These are phyloP conservation scores for Climacteris rufus DNA, from an alignment of 2,113 vertebrate species.

Conservation along the genomic window DNA sequence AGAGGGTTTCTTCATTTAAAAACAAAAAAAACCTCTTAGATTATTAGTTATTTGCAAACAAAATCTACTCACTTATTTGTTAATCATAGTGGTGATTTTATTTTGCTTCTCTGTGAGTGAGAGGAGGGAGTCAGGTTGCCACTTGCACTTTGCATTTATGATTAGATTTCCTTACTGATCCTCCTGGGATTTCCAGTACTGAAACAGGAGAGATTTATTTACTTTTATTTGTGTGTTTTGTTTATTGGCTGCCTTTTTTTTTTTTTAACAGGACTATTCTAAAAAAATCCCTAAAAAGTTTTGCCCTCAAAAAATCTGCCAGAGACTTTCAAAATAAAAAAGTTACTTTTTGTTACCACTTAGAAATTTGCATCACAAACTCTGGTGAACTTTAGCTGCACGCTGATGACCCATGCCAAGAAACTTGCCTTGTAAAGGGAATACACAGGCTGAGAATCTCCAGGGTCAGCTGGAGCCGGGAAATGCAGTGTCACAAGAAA, in stretches of 20 bases:
- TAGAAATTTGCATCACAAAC: background rate
- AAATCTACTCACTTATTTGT: background rate
- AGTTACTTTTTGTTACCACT: background rate
- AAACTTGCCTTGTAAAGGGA: background rate
- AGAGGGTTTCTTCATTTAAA: background rate
- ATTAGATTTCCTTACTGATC: background rate
- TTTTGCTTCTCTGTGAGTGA: background rate
- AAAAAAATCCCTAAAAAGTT: background rate
- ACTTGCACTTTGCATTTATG: background rate
- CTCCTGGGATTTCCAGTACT: background rate
- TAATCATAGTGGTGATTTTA: background rate
- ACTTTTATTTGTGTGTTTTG: background rate
- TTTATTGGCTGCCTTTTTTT: background rate
- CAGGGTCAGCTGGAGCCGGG: background rate
- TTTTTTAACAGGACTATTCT: background rate
- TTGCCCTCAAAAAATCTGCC: background rate
- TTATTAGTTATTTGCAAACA: background rate
- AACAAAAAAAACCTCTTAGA: background rate
- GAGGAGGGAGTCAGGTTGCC: background rate
- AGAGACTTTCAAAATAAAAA: background rate
- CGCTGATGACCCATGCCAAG: background rate
- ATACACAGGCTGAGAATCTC: background rate
- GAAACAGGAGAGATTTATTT: background rate
- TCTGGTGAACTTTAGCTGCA: background rate
- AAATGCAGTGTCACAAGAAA: constrained; percentile 26